Evolutionary conservation across 1,140 invertebrate genomes (phyloP), one percentile per base, ranked within the genome.

Genomic region (Heliconius hewitsoni): DNA sequence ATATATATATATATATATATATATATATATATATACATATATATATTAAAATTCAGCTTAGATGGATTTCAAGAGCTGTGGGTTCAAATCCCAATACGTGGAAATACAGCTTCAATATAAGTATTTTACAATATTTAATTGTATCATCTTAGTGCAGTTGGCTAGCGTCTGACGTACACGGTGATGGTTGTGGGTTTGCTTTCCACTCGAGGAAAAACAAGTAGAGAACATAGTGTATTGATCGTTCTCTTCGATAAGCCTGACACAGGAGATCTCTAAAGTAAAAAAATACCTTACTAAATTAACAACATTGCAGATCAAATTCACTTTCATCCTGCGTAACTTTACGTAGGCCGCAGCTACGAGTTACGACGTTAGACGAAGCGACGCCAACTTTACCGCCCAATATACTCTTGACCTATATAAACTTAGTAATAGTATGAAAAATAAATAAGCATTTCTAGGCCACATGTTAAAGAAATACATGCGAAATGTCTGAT

Each of bases 331-430:
- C 27, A 30, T 66, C 60, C 23, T 66, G 60, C 60, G 60, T 66
- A 66, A 13, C 60, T 13, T 30, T 16, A 66, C 60, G 60, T 66
- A 66, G 27, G 23, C 60, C 23, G 60, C 60, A 13, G 27, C 60
- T 66, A 66, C 60, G 60, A 66, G 60, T 66, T 66, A 66, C 60
- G 60, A 66, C 60, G 27, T 66, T 66, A 66, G 60, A 66, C 60
- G 27, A 27, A 66, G 27, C 60, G 60, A 66, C 60, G 60, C 60
- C 60, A 30, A 66, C 11, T 66, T 27, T 30, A 66, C 60, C 60
- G 27, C 27, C 60, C 9, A 66, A 66, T 66, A 30, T 66, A 66
- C 60, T 66, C 60, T 66, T 66, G 60, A 66, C 27, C 60, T 27
- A 66, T 27, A 66, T 66, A 66, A 66, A 66, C 60, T 66, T 66